phyloP scores from a whole-genome alignment of 2,797 vertebrate species.

The Emys orbicularis region DNA sequence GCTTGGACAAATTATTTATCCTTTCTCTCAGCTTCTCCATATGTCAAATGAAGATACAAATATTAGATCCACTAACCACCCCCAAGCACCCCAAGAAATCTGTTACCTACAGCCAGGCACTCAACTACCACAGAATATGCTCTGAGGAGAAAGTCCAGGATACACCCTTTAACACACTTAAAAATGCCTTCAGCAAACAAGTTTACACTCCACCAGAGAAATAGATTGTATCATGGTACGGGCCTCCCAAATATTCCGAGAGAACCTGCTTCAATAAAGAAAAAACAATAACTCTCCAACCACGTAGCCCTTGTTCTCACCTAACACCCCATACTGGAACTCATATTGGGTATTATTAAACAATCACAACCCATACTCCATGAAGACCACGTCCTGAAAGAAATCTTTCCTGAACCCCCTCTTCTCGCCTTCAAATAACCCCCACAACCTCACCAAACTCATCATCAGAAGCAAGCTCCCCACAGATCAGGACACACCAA shows the following conservation, averaged over 20 bases:
- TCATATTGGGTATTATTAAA: neutral
- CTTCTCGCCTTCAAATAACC: neutral
- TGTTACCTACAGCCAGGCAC: neutral
- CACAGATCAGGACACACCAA: too few species aligned
- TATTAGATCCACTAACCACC: neutral
- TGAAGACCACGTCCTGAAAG: neutral
- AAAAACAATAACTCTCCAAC: neutral
- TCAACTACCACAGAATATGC: neutral
- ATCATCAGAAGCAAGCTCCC: neutral
- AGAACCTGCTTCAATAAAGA: neutral
- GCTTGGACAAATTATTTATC: neutral
- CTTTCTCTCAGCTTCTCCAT: neutral
- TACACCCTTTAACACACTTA: neutral
- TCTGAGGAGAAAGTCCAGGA: neutral
- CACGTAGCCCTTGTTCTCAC: neutral
- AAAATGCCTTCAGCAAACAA: neutral
- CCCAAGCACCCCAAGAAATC: neutral
- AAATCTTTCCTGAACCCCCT: neutral
- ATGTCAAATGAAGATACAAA: neutral
- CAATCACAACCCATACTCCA: neutral
- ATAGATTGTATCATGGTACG: neutral
- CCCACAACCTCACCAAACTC: neutral
- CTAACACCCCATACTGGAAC: neutral
- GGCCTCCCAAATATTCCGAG: neutral
- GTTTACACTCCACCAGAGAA: neutral